Base-by-base conservation (phyloP, 2,888 invertebrate species). In the Hemithea aestivaria region DNA sequence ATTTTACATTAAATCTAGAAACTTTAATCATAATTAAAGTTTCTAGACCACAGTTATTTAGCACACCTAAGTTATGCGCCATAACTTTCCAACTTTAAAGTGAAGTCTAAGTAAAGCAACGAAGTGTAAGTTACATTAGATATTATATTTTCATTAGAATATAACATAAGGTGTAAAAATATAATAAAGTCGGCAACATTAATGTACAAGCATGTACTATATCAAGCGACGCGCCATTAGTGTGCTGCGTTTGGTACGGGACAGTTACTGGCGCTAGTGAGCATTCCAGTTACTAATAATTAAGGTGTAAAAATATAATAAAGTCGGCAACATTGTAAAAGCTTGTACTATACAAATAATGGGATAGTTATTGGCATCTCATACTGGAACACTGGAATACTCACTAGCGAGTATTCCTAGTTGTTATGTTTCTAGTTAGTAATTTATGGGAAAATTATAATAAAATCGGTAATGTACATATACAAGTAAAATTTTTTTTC, bases 281-380 rank as follows among this genome's bases (percentile, higher is more conserved):
- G n/a, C n/a, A n/a, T n/a, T 16, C 16, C 2, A 16, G 16, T 16
- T n/a, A n/a, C n/a, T n/a, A n/a, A n/a, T n/a, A n/a, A n/a, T n/a
- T 28, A 26, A 41, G 35, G 40, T 35, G 40, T 45, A 40, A 38
- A 29, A 39, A 35, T 27, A 35, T 43, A 32, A 39, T 33, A 36
- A 28, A 32, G 12, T 20, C n/a, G n/a, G 20, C 21, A 27, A 27
- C 32, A 33, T 28, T n/a, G 33, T 16, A 32, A 20, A 27, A 22
- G 32, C 29, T 10, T 9, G 21, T 31, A 35, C 40, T 16, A 16
- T 16, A 40, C 37, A 34, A 40, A 22, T 23, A 4, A 43, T 35
- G 3, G 25, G 31, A 36, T n/a, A 56, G 56, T 44, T 24, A 45
- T 40, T 45, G 10, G 32, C 5, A n/a, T n/a, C n/a, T n/a, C n/a